These are phyloP conservation scores for Clistopyga incitator DNA, from an alignment of 2,888 invertebrate genomes.

Conservation along the genomic window DNA sequence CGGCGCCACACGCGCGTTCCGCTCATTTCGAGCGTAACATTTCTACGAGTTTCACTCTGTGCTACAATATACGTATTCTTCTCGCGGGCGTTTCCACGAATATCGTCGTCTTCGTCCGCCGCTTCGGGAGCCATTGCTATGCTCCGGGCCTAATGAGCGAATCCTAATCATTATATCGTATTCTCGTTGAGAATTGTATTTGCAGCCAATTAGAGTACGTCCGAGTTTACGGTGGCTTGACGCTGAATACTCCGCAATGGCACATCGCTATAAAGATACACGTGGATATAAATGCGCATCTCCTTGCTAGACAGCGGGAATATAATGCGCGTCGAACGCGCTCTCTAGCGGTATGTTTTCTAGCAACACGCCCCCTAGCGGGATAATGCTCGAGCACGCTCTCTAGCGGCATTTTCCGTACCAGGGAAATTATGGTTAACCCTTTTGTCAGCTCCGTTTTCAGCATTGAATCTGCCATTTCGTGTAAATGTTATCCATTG, in stretches of 20 bases:
- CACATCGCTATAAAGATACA: slow-evolving; percentile 4
- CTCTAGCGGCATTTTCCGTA: not conserved
- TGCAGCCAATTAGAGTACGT: slow-evolving; percentile 61
- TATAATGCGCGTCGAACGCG: not conserved
- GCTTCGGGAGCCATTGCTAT: slow-evolving; percentile 56
- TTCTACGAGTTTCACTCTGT: slow-evolving; percentile 72
- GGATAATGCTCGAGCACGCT: not conserved
- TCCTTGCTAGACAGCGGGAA: not conserved
- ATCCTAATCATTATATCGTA: slow-evolving; percentile 63
- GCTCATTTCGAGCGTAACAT: slow-evolving; percentile 73
- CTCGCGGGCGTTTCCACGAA: slow-evolving; percentile 54
- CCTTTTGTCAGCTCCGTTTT: not conserved
- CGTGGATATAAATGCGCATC: not conserved
- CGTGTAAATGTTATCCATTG: not conserved
- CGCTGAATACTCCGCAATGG: slow-evolving; percentile 21
- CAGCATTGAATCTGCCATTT: not conserved
- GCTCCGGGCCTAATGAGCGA: slow-evolving; percentile 63
- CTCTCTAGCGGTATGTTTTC: not conserved
- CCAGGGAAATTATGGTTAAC: not conserved
- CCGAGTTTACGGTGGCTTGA: slow-evolving; percentile 55
- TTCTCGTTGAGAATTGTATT: slow-evolving; percentile 58
- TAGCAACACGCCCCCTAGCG: not conserved
- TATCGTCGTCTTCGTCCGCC: slow-evolving; percentile 61
- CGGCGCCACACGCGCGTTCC: slow-evolving; percentile 65
- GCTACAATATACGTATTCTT: slow-evolving; percentile 37